Evolutionary conservation across 2,888 invertebrate species (phyloP).

Genomic region (Phyllotreta cruciferae): DNA sequence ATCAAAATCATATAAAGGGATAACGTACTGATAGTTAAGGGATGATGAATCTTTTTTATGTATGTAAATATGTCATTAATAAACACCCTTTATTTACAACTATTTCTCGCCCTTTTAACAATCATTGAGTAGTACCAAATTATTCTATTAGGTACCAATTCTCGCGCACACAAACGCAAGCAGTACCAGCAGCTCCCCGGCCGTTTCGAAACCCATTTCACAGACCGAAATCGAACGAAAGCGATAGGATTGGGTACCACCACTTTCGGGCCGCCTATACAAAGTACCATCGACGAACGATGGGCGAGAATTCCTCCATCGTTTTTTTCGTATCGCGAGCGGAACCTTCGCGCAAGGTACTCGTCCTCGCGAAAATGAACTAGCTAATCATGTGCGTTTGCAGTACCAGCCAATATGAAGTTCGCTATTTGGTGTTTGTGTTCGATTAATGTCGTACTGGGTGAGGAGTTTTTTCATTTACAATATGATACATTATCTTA

Average conservation of each 20-base stretch:
- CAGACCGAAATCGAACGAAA: slow-evolving; percentile 9
- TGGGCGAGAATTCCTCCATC: slow-evolving; percentile 14
- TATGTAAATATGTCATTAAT: too few relatives aligned
- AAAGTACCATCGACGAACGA: slow-evolving; percentile 18
- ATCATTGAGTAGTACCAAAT: too few relatives aligned
- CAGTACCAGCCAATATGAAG: slow-evolving; percentile 42
- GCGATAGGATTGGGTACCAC: slow-evolving; percentile 13
- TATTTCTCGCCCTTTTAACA: too few relatives aligned
- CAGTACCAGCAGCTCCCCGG: background rate
- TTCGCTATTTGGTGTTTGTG: slow-evolving; percentile 43
- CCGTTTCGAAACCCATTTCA: slow-evolving; percentile 9
- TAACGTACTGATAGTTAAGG: too few relatives aligned
- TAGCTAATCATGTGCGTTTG: slow-evolving; percentile 39
- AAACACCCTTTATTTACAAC: too few relatives aligned
- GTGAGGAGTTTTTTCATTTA: slow-evolving; percentile 35
- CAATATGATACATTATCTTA: too few relatives aligned
- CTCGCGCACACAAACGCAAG: too few relatives aligned
- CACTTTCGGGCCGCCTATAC: slow-evolving; percentile 12
- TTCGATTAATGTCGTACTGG: slow-evolving; percentile 42
- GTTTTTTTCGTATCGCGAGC: background rate
- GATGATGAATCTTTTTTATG: too few relatives aligned
- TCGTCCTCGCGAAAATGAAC: background rate
- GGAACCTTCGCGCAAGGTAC: background rate
- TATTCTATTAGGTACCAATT: too few relatives aligned
- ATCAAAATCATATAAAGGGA: too few relatives aligned